Evolutionary conservation across 2,888 invertebrate genomes (phyloP).

Genomic region (Agelastica alni): DNA sequence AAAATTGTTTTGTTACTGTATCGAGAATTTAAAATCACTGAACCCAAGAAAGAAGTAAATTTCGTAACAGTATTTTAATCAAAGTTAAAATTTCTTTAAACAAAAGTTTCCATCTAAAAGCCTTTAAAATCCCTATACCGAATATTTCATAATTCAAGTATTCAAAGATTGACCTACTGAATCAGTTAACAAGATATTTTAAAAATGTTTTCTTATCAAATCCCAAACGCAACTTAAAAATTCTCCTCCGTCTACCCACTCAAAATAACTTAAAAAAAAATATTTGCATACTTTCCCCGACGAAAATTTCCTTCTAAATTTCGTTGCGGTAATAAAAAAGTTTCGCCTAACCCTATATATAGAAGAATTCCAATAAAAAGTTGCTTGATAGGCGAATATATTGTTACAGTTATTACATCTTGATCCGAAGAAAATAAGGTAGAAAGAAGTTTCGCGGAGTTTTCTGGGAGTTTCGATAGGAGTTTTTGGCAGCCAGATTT

Average conservation of each 20-base stretch:
- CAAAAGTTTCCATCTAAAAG: too few relatives aligned
- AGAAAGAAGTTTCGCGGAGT: slow-evolving; percentile 28
- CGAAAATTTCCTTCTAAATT: slow-evolving; percentile 14
- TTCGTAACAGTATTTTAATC: too few relatives aligned
- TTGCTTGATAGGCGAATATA: slow-evolving; percentile 42
- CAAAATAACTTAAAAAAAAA: slow-evolving; percentile 1
- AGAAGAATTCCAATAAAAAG: slow-evolving; percentile 44
- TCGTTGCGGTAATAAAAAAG: slow-evolving; percentile 19
- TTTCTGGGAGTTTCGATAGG: slow-evolving; percentile 30
- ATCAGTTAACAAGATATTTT: background rate
- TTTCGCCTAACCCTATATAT: slow-evolving; percentile 12
- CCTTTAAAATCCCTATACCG: too few relatives aligned
- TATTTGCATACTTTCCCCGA: slow-evolving; percentile 19
- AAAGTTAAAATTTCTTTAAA: too few relatives aligned
- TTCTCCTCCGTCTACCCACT: background rate
- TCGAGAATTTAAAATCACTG: too few relatives aligned
- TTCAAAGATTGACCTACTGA: background rate
- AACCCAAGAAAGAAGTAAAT: too few relatives aligned
- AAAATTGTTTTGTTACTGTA: too few relatives aligned
- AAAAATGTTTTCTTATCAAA: background rate
- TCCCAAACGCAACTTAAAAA: background rate
- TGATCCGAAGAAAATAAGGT: slow-evolving; percentile 43
- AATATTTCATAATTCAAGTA: background rate
- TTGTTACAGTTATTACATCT: slow-evolving; percentile 46
- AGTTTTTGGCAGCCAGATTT: slow-evolving; percentile 37